phyloP scores from a whole-genome alignment of 2,797 vertebrate genomes.

The Micrastur ruficollis region DNA sequence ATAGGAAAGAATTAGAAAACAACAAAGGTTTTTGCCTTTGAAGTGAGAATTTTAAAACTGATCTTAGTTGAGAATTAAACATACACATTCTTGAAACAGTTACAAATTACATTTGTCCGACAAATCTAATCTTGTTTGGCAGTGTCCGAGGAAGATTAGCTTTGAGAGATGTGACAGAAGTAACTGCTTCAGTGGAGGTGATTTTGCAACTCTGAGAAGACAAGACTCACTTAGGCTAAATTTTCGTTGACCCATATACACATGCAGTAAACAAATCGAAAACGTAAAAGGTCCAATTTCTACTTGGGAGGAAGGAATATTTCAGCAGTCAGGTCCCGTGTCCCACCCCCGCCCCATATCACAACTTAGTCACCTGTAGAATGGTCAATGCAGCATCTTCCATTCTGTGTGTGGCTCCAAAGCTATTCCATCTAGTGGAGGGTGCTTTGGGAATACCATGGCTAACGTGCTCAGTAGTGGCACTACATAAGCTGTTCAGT shows the following conservation, averaged over 20 bases:
- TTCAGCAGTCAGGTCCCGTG: background rate
- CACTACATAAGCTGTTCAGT: rapidly evolving
- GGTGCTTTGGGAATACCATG: background rate
- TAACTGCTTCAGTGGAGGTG: background rate
- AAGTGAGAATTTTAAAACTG: background rate
- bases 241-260: background rate
- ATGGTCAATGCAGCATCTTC: background rate
- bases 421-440: background rate
- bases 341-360: background rate
- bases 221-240: background rate
- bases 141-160: background rate
- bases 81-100: background rate
- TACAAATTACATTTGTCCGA: background rate
- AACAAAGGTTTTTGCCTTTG: background rate
- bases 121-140: background rate
- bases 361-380: background rate
- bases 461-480: rapidly evolving
- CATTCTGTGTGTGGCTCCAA: background rate
- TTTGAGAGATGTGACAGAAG: background rate
- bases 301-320: background rate
- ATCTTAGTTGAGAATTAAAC: background rate
- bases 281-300: background rate
- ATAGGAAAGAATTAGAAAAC: background rate
- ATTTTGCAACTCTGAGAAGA: background rate
- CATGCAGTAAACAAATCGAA: background rate